These are phyloP conservation scores for Sycophila sp. DNA, from an alignment of 1,140 invertebrate genomes.

Conservation along the genomic window DNA sequence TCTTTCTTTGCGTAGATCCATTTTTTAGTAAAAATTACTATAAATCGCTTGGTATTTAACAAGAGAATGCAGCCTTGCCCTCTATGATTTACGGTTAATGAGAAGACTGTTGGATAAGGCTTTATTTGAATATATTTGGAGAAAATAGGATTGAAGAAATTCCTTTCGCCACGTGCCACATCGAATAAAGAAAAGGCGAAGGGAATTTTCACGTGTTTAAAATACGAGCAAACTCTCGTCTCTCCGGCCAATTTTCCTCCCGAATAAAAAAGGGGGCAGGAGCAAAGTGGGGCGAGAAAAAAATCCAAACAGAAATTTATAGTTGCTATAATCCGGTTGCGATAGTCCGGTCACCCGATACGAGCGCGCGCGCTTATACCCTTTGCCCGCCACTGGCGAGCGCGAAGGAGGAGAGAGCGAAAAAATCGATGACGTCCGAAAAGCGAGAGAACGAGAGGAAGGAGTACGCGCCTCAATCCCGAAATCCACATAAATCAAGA, in stretches of 20 bases:
- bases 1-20: too few relatives aligned
- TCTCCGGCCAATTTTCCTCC: neutral
- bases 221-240: neutral
- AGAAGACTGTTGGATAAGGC: too few relatives aligned
- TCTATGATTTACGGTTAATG: too few relatives aligned
- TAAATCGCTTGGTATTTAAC: too few relatives aligned
- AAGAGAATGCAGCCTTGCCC: too few relatives aligned
- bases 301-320: conserved; percentile 2
- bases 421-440: too few relatives aligned
- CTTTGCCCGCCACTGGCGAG: neutral
- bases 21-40: too few relatives aligned
- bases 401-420: neutral
- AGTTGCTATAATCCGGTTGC: conserved; percentile 10
- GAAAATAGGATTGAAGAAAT: neutral
- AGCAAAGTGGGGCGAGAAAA: too few relatives aligned
- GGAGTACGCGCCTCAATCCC: neutral
- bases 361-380: too few relatives aligned
- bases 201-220: neutral
- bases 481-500: conserved; percentile 24
- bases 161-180: neutral
- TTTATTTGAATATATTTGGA: too few relatives aligned
- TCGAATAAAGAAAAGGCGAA: neutral
- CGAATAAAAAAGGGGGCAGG: neutral
- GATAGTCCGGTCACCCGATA: neutral
- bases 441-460: neutral